Percentiles rank a stretch among this genome's conserved stretches.
phyloP scores from a whole-genome alignment of 2,113 vertebrate species.

The Neolamprologus modestus region DNA sequence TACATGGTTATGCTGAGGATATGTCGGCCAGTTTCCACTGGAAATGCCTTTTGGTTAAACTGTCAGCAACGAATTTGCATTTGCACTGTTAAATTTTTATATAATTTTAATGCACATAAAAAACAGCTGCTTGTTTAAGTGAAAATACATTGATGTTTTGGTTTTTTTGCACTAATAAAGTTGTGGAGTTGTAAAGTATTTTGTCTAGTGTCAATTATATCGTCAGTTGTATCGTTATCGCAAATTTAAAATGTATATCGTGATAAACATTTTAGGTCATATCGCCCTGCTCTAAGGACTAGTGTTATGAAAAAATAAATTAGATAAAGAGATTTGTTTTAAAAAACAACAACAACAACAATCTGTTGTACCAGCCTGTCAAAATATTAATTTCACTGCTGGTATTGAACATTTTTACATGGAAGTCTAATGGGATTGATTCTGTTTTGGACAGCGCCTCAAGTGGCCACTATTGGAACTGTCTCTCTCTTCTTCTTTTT shows the following conservation, averaged over 20 bases:
- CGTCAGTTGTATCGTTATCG: accelerated
- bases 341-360: neutral
- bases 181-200: neutral
- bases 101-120: too few relatives aligned
- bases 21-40: too few relatives aligned
- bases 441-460: neutral
- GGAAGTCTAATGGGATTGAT: neutral
- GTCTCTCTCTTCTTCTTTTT: neutral
- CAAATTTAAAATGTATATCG: accelerated
- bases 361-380: neutral
- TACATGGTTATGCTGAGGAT: too few relatives aligned
- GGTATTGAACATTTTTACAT: neutral
- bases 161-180: neutral
- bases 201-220: neutral
- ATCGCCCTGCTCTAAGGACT: neutral
- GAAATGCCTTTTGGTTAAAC: too few relatives aligned
- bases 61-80: accelerated
- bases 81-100: too few relatives aligned
- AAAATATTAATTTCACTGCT: neutral
- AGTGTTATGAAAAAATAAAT: neutral
- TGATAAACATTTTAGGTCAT: neutral
- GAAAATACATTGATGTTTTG: too few relatives aligned
- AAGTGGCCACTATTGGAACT: neutral
- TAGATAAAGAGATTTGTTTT: neutral
- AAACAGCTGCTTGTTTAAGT: too few relatives aligned